These are phyloP conservation scores for Parnassius glacialis DNA, from an alignment of 2,888 invertebrate genomes.

Conservation along the genomic window DNA sequence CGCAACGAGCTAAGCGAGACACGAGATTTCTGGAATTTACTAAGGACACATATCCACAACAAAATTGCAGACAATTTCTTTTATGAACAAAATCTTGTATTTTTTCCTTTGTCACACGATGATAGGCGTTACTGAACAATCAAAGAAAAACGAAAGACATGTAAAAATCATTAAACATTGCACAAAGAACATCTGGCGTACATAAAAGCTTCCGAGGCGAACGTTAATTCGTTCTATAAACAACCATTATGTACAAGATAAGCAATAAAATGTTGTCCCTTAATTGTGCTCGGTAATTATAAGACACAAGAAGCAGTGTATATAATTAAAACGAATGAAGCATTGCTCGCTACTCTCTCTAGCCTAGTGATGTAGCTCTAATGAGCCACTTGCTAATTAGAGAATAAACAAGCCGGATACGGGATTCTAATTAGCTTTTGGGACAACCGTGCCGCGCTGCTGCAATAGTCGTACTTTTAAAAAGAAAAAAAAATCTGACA, in stretches of 20 bases:
- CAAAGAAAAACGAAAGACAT: constrained; percentile 1
- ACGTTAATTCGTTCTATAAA: constrained; percentile 49
- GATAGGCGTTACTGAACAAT: neutral
- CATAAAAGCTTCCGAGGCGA: constrained; percentile 16
- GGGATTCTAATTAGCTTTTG: constrained; percentile 78
- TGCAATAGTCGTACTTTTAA: constrained; percentile 26
- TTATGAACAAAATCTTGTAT: no score
- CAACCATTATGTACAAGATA: constrained; percentile 55
- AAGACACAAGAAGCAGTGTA: constrained; percentile 65
- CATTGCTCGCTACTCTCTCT: constrained; percentile 56
- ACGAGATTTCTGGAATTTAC: no score
- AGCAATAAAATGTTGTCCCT: constrained; percentile 66
- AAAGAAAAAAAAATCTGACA: constrained; percentile 20
- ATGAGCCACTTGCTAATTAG: constrained; percentile 78
- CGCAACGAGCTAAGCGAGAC: no score
- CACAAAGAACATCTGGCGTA: constrained; percentile 13
- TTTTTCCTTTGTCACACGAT: neutral
- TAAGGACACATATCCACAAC: no score
- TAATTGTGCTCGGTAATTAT: constrained; percentile 71
- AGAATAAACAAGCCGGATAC: constrained; percentile 76
- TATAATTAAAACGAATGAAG: constrained; percentile 79
- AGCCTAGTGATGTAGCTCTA: constrained; percentile 72
- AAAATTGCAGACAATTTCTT: no score
- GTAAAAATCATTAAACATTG: constrained; percentile 2
- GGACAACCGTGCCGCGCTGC: constrained; percentile 51